These are phyloP conservation scores for Chiloscyllium plagiosum DNA, from an alignment of 2,113 vertebrate species.

Conservation along the genomic window DNA sequence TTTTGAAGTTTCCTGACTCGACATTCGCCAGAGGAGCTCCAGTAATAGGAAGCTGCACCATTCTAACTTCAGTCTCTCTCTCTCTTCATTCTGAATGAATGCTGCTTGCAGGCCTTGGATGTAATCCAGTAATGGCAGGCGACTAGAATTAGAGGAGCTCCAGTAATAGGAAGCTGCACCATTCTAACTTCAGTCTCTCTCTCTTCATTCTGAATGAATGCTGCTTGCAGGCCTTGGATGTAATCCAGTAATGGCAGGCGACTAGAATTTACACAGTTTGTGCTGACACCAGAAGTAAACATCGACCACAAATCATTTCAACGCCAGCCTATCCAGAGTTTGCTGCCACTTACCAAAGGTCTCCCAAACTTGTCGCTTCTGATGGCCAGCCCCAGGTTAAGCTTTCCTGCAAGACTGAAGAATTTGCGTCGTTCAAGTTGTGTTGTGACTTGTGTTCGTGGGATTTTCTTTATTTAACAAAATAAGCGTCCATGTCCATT, in stretches of 20 bases:
- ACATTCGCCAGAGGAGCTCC: constrained; percentile 44
- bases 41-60: neutral
- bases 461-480: neutral
- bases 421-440: neutral
- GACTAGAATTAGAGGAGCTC: no score
- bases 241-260: constrained; percentile 35
- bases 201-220: constrained; percentile 7
- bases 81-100: neutral
- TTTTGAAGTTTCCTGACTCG: constrained; percentile 46
- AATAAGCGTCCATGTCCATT: neutral
- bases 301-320: neutral
- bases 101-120: constrained; percentile 14
- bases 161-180: neutral
- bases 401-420: neutral
- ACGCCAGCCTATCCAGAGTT: constrained; percentile 16
- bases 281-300: constrained; percentile 19
- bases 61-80: constrained; percentile 21
- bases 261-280: constrained; percentile 33
- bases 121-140: constrained; percentile 33
- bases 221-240: constrained; percentile 19
- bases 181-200: constrained; percentile 24
- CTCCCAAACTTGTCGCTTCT: neutral
- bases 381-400: neutral
- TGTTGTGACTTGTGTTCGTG: neutral
- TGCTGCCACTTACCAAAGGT: neutral